A percentile compares a stretch with the other conserved stretches of the same genome.
phyloP scores from a whole-genome alignment of 2,113 vertebrate species.

The Perccottus glenii region DNA sequence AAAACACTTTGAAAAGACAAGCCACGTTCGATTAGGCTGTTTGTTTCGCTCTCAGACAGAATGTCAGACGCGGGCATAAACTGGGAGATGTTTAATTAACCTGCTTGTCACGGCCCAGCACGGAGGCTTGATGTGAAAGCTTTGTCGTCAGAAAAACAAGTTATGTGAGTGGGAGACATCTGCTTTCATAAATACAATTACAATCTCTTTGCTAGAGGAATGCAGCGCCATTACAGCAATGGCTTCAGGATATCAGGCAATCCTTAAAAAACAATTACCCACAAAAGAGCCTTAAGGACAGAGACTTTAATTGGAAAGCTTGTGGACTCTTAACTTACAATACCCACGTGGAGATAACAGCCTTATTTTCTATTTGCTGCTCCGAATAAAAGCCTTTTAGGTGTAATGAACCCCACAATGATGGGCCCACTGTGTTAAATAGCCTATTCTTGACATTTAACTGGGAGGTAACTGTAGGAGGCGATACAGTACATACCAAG shows the following conservation, averaged over 20 bases:
- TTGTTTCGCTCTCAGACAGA: constrained; percentile 30
- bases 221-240: constrained; percentile 14
- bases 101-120: constrained; percentile 5
- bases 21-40: constrained; percentile 30
- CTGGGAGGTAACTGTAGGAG: background rate
- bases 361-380: constrained; percentile 12
- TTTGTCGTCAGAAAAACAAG: constrained; percentile 4
- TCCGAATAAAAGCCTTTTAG: background rate
- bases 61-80: constrained; percentile 33
- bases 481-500: no score
- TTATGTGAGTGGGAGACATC: constrained; percentile 8
- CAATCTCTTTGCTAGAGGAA: constrained; percentile 37
- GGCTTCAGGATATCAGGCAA: constrained; percentile 21
- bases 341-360: constrained; percentile 15
- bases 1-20: constrained; percentile 15
- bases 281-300: constrained; percentile 34
- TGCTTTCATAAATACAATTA: constrained; percentile 38
- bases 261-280: constrained; percentile 59
- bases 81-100: constrained; percentile 50
- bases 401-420: constrained; percentile 7
- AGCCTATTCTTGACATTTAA: constrained; percentile 1
- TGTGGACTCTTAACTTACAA: constrained; percentile 30
- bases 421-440: background rate
- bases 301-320: constrained; percentile 52
- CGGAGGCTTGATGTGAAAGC: constrained; percentile 23